Conservation (phyloP, 2,113 vertebrate species). For the Tenrec ecaudatus region DNA sequence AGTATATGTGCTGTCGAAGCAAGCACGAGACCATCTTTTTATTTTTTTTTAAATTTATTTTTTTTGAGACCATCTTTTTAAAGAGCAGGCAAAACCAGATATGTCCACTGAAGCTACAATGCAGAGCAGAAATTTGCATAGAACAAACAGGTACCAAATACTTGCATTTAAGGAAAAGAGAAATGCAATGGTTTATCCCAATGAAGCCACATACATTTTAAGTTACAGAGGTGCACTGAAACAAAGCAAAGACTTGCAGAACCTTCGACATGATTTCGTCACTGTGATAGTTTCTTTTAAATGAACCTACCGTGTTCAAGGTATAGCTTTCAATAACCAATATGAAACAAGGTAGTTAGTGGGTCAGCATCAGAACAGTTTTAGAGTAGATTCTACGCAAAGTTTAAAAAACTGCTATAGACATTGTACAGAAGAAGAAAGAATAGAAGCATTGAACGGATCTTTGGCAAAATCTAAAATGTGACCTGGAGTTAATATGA, state of each 20-base stretch:
- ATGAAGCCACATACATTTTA: not conserved
- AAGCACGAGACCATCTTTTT: not conserved
- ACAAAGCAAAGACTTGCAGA: not conserved
- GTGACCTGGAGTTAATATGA: not conserved
- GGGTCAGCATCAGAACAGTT: not conserved
- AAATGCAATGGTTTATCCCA: not conserved
- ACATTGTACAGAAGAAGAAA: slow-evolving; percentile 3
- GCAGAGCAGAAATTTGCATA: not conserved
- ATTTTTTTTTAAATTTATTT: too few species aligned
- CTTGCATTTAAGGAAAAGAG: not conserved
- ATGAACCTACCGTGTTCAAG: not conserved
- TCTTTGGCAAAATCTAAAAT: slow-evolving; percentile 3
- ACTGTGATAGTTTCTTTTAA: slow-evolving; percentile 8
- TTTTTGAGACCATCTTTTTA: not conserved
- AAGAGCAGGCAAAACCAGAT: slow-evolving; percentile 27
- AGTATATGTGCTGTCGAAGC: too few species aligned
- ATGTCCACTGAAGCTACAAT: not conserved
- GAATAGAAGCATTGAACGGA: not conserved
- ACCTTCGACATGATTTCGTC: not conserved
- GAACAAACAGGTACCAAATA: slow-evolving; percentile 1
- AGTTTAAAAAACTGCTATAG: not conserved
- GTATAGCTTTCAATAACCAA: not conserved
- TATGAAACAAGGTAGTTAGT: not conserved
- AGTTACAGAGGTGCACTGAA: not conserved
- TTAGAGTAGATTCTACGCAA: not conserved